Conservation (phyloP, 2,888 invertebrate species). For the Silvanus unidentatus region DNA sequence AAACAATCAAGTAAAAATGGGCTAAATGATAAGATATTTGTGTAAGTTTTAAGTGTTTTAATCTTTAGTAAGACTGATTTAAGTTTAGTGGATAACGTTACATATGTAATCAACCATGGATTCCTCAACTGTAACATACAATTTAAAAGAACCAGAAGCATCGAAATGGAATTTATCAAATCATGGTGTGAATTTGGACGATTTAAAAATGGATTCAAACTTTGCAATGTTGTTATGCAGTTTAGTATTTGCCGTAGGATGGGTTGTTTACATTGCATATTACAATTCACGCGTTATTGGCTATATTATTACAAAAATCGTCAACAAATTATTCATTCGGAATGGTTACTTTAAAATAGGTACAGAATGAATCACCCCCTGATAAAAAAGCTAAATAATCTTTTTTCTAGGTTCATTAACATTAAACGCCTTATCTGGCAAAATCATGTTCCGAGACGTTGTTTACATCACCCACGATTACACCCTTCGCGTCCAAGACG, state of each 20-base stretch:
- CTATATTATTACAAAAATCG: constrained; percentile 79
- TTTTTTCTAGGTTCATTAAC: constrained; percentile 79
- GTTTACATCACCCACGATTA: constrained; percentile 92
- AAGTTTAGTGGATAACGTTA: not conserved
- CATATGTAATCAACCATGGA: constrained; percentile 11
- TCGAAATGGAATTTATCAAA: constrained; percentile 31
- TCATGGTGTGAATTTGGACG: constrained; percentile 49
- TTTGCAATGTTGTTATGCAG: constrained; percentile 73
- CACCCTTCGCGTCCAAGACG: constrained; percentile 89
- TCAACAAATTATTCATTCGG: constrained; percentile 80
- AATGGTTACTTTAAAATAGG: constrained; percentile 87
- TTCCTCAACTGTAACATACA: constrained; percentile 16
- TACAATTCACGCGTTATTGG: constrained; percentile 92
- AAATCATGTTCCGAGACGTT: constrained; percentile 96
- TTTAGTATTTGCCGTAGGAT: constrained; percentile 74
- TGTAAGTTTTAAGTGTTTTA: not conserved
- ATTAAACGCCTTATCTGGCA: constrained; percentile 91
- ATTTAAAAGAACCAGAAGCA: constrained; percentile 28
- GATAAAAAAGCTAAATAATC: not conserved
- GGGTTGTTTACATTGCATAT: constrained; percentile 92
- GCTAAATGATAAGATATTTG: constrained; percentile 3
- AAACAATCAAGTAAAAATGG: constrained; percentile 8
- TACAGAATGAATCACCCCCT: constrained; percentile 30
- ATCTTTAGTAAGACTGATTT: too few relatives aligned
- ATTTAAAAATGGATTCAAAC: constrained; percentile 73